Base-by-base conservation (phyloP, 2,888 invertebrate genomes). In the Hydrotaea diabolus region DNA sequence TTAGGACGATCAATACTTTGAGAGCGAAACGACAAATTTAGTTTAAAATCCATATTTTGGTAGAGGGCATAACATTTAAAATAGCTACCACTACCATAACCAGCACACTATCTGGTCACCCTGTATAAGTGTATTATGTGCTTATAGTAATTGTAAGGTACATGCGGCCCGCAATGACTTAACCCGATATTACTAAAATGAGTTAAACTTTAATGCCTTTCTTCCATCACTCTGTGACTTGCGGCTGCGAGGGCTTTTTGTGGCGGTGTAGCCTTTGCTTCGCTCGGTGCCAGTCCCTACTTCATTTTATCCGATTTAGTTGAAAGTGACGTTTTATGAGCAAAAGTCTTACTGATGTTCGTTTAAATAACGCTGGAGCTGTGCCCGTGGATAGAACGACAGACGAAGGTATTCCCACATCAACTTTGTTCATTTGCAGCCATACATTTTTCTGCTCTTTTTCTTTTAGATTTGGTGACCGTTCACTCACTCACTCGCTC, bases 361-460 rank as follows among this genome's bases (percentile, higher is more conserved):
- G 59, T 59, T 21, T 9, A 31, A 31, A 31, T 31, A 31, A 31
- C 31, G 21, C 1, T 17, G 11, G 59, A 26, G 23, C 15, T 11
- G 2, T 55, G 31, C 9, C 55, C 11, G 5, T 55, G 31, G 31
- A 7, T 57, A 3, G 43, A 49, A n/a, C 49, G 7, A 49, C 7
- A n/a, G n/a, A 26, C 26, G 13, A 9, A 9, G 55, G 15, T 26
- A 62, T 74, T 82, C 66, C 57, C 76, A 72, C 78, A 79, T 43
- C 59, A 49, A 73, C 64, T 73, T 46, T 31, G 31, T 74, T 74
- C 74, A 62, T 62, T 59, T 39, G 46, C 46, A 62, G 26, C 36
- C 55, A 53, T 31, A 62, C n/a, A n/a, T n/a, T n/a, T n/a, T n/a
- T 83, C 75, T 78, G 21, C 69, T 75, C 73, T 66, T 8, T 21